Evolutionary conservation across 1,140 invertebrate species (phyloP).

Genomic region (Muscidifurax raptorellus): DNA sequence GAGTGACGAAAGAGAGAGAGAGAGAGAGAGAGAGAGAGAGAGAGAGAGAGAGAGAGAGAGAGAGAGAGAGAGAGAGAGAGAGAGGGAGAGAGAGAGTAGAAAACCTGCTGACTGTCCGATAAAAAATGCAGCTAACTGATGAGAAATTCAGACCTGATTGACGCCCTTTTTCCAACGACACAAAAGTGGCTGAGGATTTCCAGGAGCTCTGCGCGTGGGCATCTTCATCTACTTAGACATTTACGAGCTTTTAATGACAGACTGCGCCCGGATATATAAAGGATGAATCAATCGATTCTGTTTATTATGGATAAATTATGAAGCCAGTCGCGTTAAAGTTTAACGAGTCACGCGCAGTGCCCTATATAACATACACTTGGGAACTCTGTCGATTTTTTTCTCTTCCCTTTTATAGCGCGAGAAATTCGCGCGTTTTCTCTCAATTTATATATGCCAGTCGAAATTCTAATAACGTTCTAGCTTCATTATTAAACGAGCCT

Average conservation of each 20-base stretch:
- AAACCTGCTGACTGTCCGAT: slow-evolving; percentile 42
- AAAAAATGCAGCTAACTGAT: background rate
- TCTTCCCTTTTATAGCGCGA: too few species aligned
- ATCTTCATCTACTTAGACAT: background rate
- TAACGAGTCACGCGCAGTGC: background rate
- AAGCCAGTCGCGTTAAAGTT: background rate
- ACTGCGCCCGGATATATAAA: background rate
- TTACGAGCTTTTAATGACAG: slow-evolving; percentile 22
- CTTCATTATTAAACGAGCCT: too few species aligned
- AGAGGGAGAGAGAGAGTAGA: slow-evolving; percentile 2
- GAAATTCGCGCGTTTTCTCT: too few species aligned
- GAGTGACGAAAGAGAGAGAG: too few species aligned
- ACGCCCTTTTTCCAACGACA: background rate
- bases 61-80: too few species aligned
- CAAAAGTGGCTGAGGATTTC: background rate
- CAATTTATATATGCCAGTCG: too few species aligned
- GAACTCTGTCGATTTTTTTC: too few species aligned
- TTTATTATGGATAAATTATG: slow-evolving; percentile 3
- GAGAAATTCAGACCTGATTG: slow-evolving; percentile 19
- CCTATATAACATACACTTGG: too few species aligned
- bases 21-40: too few species aligned
- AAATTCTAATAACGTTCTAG: too few species aligned
- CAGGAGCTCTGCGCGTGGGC: too few species aligned
- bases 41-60: too few species aligned
- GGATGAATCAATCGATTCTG: background rate